Base-by-base conservation (phyloP, 2,888 invertebrate species). In the Tortrix viridana region DNA sequence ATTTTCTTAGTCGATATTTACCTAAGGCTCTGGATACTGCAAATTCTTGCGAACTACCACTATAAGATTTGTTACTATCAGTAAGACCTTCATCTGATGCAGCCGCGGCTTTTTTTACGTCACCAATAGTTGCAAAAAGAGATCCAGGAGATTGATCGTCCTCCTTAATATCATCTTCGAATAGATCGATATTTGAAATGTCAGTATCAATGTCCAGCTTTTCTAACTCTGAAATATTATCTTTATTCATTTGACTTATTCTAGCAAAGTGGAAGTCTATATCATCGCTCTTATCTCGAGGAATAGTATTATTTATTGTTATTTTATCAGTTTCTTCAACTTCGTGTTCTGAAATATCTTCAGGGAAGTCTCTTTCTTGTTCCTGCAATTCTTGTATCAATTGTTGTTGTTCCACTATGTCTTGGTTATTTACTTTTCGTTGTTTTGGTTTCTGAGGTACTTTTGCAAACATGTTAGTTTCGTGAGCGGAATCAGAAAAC, bases 1-100 rank as follows among this genome's bases (percentile, higher is more conserved):
- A 95, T 72, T 96, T 95, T 67, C 95, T 92, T 70, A 96, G 93
- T 49, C 96, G 92, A 78, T 96, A 97, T 85, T 96, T 96, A 22
- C 96, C 96, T 22, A 97, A 86, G 0, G 96, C 96, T 76, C 96
- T 88, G 0, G 96, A 96, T 0, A 96, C 97, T 0, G 96, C 96
- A 83, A 97, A 97, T 79, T 97, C 97, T 94, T 96, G 96, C 9
- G 96, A 95, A 16, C 95, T 94, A 19, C 95, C 94, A 65, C 94
- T 93, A 61, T 93, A 94, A 1, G 92, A 88, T 70, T 91, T 91
- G 67, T 86, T 90, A 52, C 88, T 93, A 67, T 94, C 94, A 69
- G 88, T 93, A 19, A 93, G 89, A 20, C 83, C 83, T 77, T 95
- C 95, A 69, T 95, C 95, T 20, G 94, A 93, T 32, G 92, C 89